Base-by-base conservation (phyloP, 2,113 vertebrate genomes). In the Collichthys lucidus region DNA sequence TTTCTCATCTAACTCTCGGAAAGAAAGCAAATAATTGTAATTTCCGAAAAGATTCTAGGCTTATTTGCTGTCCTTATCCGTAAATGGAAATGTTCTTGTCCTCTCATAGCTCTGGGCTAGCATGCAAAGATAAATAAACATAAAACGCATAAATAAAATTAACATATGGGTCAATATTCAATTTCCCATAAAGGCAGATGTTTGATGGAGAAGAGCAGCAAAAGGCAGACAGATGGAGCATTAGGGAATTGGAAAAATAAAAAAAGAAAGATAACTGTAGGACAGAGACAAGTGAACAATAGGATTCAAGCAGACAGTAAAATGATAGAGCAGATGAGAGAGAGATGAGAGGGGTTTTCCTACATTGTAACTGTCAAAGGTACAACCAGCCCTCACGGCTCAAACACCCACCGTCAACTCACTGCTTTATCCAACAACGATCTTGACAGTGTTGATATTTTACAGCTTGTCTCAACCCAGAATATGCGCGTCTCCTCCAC, bases 401-500 rank as follows among this genome's bases (percentile, higher is more conserved):
- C 35, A 20, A 67, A 11, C 56, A 5, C 44, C 50, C 40, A 35
- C 7, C 40, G 35, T 70, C 26, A 40, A 2, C 40, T 83, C 55
- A 69, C 40, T 53, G 19, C 0, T 20, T 79, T 46, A 77, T 70
- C 64, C 22, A 31, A 44, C 8, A 85, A 55, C 7, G 35, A 74
- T 68, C 56, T 50, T 26, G 79, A 85, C 82, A 80, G 77, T 26
- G 88, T 59, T 60, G 64, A 83, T 81, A 73, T 49, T 72, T 75
- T 53, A 65, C 55, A 56, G 55, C 71, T 81, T 26, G 59, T 79
- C 79, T 62, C 10, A 76, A 57, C 52, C 11, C 59, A 68, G 42
- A 82, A 68, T 76, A 52, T 63, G 65, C 73, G 59, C 0, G 3
- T 79, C 73, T 82, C 49, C 26, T 60, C 63, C 67, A 52, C 68